Base-by-base conservation (phyloP, 2,797 vertebrate species). In the Rhabdomys pumilio region DNA sequence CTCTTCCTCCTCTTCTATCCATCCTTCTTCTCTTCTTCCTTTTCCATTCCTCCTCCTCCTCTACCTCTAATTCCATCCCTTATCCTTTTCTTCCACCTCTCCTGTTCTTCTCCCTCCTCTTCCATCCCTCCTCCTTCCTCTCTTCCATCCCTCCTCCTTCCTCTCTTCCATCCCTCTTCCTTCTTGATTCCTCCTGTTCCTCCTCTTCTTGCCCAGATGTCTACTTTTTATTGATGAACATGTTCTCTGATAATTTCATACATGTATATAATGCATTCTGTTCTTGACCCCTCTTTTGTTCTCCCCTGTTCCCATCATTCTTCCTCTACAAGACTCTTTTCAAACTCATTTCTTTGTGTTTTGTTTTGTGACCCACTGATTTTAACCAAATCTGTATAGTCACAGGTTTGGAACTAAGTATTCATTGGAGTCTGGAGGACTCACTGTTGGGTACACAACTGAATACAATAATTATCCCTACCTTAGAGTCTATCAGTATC, bases 41-140 rank as follows among this genome's bases (percentile, higher is more conserved):
- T 7, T 41, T 19, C 59, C 19, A 24, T 2, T 3, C 75, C 75
- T 47, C 13, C 44, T 67, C 29, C 20, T 50, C 6, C 20, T 34
- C 11, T 2, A 44, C 31, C 29, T 13, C 19, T 8, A 50, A 6
- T 50, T 29, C 57, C 14, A 6, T 24, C 47, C 26, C 2, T 17
- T 2, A 11, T 7, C 3, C 7, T 4, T 4, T 3, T 4, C 2
- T 8, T 61, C 0, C 14, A 10, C 38, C 26, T 38, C 69, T 26
- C 24, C 22, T 2, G 12, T 41, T 10, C 47, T 8, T 6, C 12
- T 11, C 13, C 41, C 22, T 44, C 73, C n/a, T 26, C 9, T 26
- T 38, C 7, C 19, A 8, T 17, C 20, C 72, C 69, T 19, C 17
- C n/a, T 75, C 11, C 38, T 75, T 4, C 8, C 38, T 38, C 41